Evolutionary conservation across 2,888 invertebrate species (phyloP).

Genomic region (Aporophyla nigra): DNA sequence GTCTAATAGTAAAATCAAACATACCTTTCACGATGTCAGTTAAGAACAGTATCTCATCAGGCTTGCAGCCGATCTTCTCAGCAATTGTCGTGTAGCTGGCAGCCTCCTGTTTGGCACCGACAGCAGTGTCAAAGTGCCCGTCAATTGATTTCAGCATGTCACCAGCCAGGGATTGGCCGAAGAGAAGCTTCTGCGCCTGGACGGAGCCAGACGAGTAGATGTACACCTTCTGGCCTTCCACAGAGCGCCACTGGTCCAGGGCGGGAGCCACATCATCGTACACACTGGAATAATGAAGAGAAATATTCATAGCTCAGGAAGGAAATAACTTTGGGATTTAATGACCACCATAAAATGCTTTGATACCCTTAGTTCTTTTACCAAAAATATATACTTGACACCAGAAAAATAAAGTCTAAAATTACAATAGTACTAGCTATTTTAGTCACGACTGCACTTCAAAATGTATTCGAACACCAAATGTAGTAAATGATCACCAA

Average conservation of each 20-base stretch:
- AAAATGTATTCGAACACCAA: too few relatives aligned
- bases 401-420: too few relatives aligned
- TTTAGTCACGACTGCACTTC: too few relatives aligned
- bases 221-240: slow-evolving; percentile 93
- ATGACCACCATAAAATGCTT: too few relatives aligned
- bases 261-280: slow-evolving; percentile 96
- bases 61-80: slow-evolving; percentile 91
- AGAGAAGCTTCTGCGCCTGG: slow-evolving; percentile 97
- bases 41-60: slow-evolving; percentile 95
- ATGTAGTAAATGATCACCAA: too few relatives aligned
- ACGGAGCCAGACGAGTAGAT: slow-evolving; percentile 98
- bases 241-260: slow-evolving; percentile 93
- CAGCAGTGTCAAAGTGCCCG: slow-evolving; percentile 96
- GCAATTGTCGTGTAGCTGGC: slow-evolving; percentile 95
- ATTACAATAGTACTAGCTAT: too few relatives aligned
- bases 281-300: slow-evolving; percentile 91
- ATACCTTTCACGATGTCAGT: slow-evolving; percentile 96
- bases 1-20: background rate
- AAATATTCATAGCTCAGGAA: slow-evolving; percentile 14
- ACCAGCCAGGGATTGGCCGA: slow-evolving; percentile 94
- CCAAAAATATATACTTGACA: too few relatives aligned
- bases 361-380: too few relatives aligned
- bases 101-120: slow-evolving; percentile 95
- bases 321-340: too few relatives aligned
- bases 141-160: slow-evolving; percentile 94